A percentile compares a stretch with the other conserved stretches of the same genome.
These are phyloP conservation scores for Heliconius himera DNA, from an alignment of 1,140 invertebrate species.

Conservation along the genomic window DNA sequence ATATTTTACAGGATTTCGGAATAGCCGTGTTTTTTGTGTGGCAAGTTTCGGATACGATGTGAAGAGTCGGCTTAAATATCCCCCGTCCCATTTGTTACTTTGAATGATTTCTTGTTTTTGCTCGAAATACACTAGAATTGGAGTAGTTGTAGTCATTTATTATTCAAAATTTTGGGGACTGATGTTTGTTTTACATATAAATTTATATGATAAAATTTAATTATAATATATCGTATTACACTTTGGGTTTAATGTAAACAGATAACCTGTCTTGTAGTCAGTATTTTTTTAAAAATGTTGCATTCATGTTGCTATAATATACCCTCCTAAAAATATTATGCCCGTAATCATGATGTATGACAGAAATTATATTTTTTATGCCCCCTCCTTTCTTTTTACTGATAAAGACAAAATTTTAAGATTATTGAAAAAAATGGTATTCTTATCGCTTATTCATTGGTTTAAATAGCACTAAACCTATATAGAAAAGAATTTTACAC, in stretches of 20 bases:
- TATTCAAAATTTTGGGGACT: conserved; percentile 5
- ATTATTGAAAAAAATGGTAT: background rate
- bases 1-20: conserved; percentile 48
- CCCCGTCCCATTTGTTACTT: conserved; percentile 29
- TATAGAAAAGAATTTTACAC: conserved; percentile 19
- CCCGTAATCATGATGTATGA: background rate
- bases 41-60: conserved; percentile 40
- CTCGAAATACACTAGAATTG: conserved; percentile 23
- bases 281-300: background rate
- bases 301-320: background rate
- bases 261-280: background rate
- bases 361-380: background rate
- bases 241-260: background rate
- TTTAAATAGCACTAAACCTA: background rate
- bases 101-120: conserved; percentile 35
- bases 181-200: background rate
- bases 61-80: conserved; percentile 34
- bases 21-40: conserved; percentile 41
- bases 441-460: background rate
- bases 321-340: background rate
- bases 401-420: background rate
- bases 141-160: conserved; percentile 21
- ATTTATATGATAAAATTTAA: background rate
- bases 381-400: background rate
- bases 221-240: background rate